Evolutionary conservation across 2,113 vertebrate genomes (phyloP), one percentile per base, ranked within the genome.

Genomic region (Cygnus buccinator): DNA sequence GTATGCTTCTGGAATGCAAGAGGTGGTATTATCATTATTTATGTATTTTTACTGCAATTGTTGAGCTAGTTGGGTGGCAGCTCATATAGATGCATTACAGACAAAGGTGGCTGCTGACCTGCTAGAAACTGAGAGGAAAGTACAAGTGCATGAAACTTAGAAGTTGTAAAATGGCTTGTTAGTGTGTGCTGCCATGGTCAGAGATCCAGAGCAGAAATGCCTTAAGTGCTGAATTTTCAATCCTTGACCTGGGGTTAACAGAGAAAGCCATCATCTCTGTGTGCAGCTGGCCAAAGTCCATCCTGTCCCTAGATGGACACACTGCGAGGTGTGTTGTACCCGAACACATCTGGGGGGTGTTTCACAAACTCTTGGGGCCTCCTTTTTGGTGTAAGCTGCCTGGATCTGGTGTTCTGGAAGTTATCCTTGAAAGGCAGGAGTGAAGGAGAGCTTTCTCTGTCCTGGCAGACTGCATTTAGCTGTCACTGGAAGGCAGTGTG

Each of bases 231-330:
- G 28, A 14, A 0, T 15, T 58, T 86, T 29, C 1, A 31, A 28
- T 71, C 28, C 54, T 78, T 39, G 21, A 11, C 66, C n/a, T 41
- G 74, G 16, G 22, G 8, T 17, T 82, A n/a, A 18, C 26, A 44
- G 62, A 20, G 71, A 23, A 22, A 6, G 14, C 15, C 12, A 1
- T 43, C 1, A 0, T 25, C 58, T 68, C 33, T 28, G 1, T 20
- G 17, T 48, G 29, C 46, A 39, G 39, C n/a, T 70, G 7, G 21
- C 1, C 37, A 13, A 41, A 16, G 33, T 18, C 9, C 48, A 8
- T 6, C n/a, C 3, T 11, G 5, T 59, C 37, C 2, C 52, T 50
- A 14, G 22, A 55, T 41, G n/a, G 11, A n/a, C 39, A 13, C 35
- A 9, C 8, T 1, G 1, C 9, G 17, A 28, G 68, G 58, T 33